Evolutionary conservation across 1,140 invertebrate species (phyloP).

Genomic region (Drosophila gunungcola): DNA sequence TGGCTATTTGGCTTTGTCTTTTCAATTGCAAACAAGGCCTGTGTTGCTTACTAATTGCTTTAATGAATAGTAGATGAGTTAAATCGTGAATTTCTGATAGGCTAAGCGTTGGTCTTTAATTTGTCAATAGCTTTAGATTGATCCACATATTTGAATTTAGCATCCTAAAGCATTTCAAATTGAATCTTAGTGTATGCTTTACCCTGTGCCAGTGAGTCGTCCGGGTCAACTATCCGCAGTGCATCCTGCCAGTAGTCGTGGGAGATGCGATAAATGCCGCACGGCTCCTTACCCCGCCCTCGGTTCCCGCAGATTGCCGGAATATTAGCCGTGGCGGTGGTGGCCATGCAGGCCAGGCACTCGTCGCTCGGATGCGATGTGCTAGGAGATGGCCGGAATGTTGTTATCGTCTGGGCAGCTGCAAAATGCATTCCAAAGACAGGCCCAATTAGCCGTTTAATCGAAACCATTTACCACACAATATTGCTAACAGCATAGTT

Average conservation of each 20-base stretch:
- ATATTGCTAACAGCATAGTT: slow-evolving; percentile 2
- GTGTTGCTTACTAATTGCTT: too few species aligned
- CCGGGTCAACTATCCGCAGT: slow-evolving; percentile 6
- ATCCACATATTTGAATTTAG: too few species aligned
- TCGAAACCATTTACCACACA: slow-evolving; percentile 37
- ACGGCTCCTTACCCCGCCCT: slow-evolving; percentile 11
- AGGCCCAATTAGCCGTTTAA: slow-evolving; percentile 43
- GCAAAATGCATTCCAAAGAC: slow-evolving; percentile 35
- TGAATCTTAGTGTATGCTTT: slow-evolving; percentile 11
- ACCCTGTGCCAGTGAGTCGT: slow-evolving; percentile 23
- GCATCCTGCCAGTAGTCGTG: slow-evolving; percentile 70
- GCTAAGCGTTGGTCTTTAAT: too few species aligned
- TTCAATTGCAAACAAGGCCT: too few species aligned
- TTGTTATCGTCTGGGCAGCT: slow-evolving; percentile 44
- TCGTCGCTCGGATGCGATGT: slow-evolving; percentile 17
- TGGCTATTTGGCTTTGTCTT: too few species aligned
- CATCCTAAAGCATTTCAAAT: too few species aligned
- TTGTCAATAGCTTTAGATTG: too few species aligned
- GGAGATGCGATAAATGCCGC: slow-evolving; percentile 75
- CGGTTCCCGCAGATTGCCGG: slow-evolving; percentile 36
- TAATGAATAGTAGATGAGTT: too few species aligned
- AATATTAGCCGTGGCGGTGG: slow-evolving; percentile 40
- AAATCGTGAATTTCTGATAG: too few species aligned
- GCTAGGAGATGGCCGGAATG: slow-evolving; percentile 9
- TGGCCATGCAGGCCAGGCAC: slow-evolving; percentile 59